Evolutionary conservation across 2,888 invertebrate genomes (phyloP).

Genomic region (Athrips mouffetella): DNA sequence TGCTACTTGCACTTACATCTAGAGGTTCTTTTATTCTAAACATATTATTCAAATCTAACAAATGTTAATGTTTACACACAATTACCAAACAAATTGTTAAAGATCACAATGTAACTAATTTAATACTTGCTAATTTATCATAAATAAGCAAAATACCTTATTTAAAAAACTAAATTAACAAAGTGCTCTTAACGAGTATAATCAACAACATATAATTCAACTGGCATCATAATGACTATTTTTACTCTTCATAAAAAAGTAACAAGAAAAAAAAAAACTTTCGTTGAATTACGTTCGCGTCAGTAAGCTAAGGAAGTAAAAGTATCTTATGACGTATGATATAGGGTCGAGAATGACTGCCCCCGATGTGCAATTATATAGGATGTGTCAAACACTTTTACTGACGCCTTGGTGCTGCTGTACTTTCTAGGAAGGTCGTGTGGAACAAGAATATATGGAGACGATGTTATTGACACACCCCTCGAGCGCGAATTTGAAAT

Average conservation of each 20-base stretch:
- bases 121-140: too few relatives aligned
- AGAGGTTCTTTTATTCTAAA: too few relatives aligned
- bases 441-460: slow-evolving; percentile 32
- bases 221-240: not conserved
- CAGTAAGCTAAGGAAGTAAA: slow-evolving; percentile 52
- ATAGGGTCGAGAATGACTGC: slow-evolving; percentile 39
- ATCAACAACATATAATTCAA: not conserved
- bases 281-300: slow-evolving; percentile 22
- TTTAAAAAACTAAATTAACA: too few relatives aligned
- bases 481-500: too few relatives aligned
- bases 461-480: too few relatives aligned
- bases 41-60: too few relatives aligned
- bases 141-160: too few relatives aligned
- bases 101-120: too few relatives aligned
- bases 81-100: too few relatives aligned
- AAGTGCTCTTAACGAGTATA: not conserved
- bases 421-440: slow-evolving; percentile 69
- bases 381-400: slow-evolving; percentile 45
- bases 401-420: slow-evolving; percentile 31
- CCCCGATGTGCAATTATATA: slow-evolving; percentile 47
- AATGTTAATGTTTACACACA: too few relatives aligned
- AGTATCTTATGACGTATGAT: slow-evolving; percentile 32
- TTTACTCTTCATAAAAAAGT: not conserved
- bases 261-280: slow-evolving; percentile 3
- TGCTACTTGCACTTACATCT: too few relatives aligned